A percentile compares a stretch with the other conserved stretches of the same genome.
phyloP scores from a whole-genome alignment of 2,888 invertebrate species.

The Agrochola lychnidis region DNA sequence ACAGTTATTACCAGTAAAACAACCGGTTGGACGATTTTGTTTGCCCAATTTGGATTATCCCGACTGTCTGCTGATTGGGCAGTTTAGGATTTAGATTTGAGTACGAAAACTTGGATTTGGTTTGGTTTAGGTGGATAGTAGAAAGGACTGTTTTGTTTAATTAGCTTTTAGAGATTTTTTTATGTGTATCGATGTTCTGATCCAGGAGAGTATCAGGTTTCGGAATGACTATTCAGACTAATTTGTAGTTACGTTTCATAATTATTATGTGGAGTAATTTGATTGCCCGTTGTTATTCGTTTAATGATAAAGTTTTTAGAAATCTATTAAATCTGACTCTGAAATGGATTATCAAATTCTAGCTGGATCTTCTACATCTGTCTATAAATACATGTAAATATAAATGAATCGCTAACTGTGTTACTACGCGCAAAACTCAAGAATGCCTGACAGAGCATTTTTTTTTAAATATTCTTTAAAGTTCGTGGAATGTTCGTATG shows the following conservation, averaged over 20 bases:
- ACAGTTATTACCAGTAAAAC: slow-evolving; percentile 55
- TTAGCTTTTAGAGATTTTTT: not conserved
- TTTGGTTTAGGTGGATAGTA: slow-evolving; percentile 6
- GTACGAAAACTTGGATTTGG: slow-evolving; percentile 45
- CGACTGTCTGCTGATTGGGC: slow-evolving; percentile 65
- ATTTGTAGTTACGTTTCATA: too few species aligned
- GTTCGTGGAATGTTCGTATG: too few species aligned
- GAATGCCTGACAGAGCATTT: too few species aligned
- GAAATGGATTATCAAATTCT: too few species aligned
- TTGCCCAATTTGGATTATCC: slow-evolving; percentile 64
- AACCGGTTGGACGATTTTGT: slow-evolving; percentile 61
- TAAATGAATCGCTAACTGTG: too few species aligned
- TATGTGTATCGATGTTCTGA: not conserved
- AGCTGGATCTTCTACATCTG: too few species aligned
- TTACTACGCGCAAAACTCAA: too few species aligned
- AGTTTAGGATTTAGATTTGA: slow-evolving; percentile 59
- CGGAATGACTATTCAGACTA: not conserved
- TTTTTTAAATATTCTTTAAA: too few species aligned
- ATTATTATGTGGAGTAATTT: not conserved
- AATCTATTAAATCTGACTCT: too few species aligned
- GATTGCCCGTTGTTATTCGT: not conserved
- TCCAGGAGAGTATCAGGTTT: not conserved
- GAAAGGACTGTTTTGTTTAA: not conserved
- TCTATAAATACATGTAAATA: too few species aligned
- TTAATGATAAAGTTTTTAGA: not conserved